Base-by-base conservation (phyloP, 2,888 invertebrate species). In the Xanthia togata region DNA sequence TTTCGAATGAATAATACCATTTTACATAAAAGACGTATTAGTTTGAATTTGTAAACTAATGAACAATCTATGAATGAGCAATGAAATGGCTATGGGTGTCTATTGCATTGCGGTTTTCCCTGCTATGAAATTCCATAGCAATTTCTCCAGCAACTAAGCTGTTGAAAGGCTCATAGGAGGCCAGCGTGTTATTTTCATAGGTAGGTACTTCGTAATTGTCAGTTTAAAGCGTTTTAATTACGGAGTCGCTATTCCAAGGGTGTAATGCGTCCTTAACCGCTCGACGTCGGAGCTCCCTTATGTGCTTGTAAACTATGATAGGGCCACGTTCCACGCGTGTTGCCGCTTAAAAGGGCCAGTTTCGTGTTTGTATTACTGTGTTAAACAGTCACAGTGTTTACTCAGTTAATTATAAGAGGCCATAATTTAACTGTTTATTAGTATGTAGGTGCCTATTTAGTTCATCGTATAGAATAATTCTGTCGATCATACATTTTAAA, bases 161-260 rank as follows among this genome's bases (percentile, higher is more conserved):
- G 89, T 90, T 89, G 88, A 88, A 88, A 90, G 86, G 87, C 91
- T 87, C 89, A 89, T 89, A 88, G 84, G 83, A 90, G 81, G 80
- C 85, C 84, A 78, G 82, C 79, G 78, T 86, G 89, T 89, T 89
- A 90, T 91, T 91, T 90, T 91, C 92, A 92, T 91, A 91, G 91
- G 91, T 91, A 91, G 91, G 91, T 89, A 92, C 92, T 92, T 92
- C 89, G 89, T 93, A 93, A 96, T 96, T 91, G 95, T 94, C 93
- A 93, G 92, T 95, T 95, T 94, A 95, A 93, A 93, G 94, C 92
- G 95, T 93, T 96, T 96, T 96, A 96, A 96, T 96, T 96, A 96
- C 94, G 90, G 92, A 92, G 92, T 91, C 92, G 92, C 94, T 93
- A 94, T 95, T 95, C 89, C 89, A 92, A 94, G 95, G 95, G 95